Evolutionary conservation across 2,888 invertebrate genomes (phyloP), one percentile per base, ranked within the genome.

Genomic region (Geotrupes spiniger): DNA sequence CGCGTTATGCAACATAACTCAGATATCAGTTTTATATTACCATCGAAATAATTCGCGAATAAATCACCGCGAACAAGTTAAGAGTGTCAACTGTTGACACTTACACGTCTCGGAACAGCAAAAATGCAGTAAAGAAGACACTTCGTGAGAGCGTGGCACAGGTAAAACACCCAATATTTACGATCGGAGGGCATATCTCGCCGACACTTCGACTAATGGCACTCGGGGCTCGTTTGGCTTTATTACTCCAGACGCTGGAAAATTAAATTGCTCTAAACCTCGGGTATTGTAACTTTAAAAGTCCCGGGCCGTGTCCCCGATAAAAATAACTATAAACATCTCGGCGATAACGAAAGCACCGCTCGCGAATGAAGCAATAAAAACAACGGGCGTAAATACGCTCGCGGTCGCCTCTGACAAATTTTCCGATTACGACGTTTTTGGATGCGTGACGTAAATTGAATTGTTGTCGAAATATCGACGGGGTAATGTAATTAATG

Each of bases 51-150:
- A 61, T 61, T 59, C 57, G 63, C 60, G 58, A 64, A 64, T 67
- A 66, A 65, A 66, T 66, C 63, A 52, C 56, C 59, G 53, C 39
- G 54, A 56, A 66, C 65, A 64, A 55, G 65, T 61, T 62, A 60
- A 62, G 60, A 63, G 64, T 64, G 64, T 64, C 58, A 59, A 56
- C 53, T 45, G 58, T 50, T 60, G 65, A 66, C 65, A 51, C 64
- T 66, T 65, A 67, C 64, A 66, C 62, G 56, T 57, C 57, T 55
- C 56, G 57, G 57, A 59, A 63, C 61, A 60, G 59, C 60, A 59
- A 63, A 59, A 61, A 64, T 56, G 57, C 58, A 58, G 61, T 62
- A 60, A 63, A 59, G 57, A 58, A 58, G 60, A 54, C 47, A 51
- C 57, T 53, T 54, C 51, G 60, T 58, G 59, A 60, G 59, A 60